Evolutionary conservation across 1,140 invertebrate genomes (phyloP), one percentile per base, ranked within the genome.

Genomic region (Ladona fulva): DNA sequence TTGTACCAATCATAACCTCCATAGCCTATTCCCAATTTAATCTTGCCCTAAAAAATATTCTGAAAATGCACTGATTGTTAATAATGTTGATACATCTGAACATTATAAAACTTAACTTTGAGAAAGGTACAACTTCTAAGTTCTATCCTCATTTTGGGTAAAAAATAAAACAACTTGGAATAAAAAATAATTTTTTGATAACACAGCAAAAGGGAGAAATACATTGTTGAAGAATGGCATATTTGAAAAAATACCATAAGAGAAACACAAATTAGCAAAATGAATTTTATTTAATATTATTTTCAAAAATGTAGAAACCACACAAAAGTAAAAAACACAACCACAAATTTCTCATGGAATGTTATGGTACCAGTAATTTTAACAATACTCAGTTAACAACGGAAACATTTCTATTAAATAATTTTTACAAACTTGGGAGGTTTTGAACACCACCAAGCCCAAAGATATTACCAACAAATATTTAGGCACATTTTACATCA

Each of bases 331-430:
- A 66, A 66, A 66, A 66, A 66, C 52, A 66, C 52, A 66, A 66
- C 52, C 52, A 66, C 52, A 66, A 66, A 66, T 66, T 66, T 66
- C 29, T 66, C 52, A 66, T 66, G 52, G 52, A 66, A 66, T 66
- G 52, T 66, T 66, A 66, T 66, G 52, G 52, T 66, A 66, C 52
- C n/a, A 19, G 3, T 6, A 66, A 66, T 66, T 66, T 66, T 66
- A 66, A 66, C 52, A 66, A 66, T 66, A 66, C 52, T 19, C 52
- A 66, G 52, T 22, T 19, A 3, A 3, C 3, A 12, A 66, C n/a
- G 3, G 3, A 66, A 66, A 66, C n/a, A 66, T 12, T 12, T 19
- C n/a, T 37, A 37, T 3, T 66, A 66, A 66, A 12, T 66, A 66
- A 66, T 19, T 66, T 66, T 66, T 6, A 3, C 3, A 1, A 66